Conservation (phyloP, 2,888 invertebrate genomes). For the Cylloceria caligata region DNA sequence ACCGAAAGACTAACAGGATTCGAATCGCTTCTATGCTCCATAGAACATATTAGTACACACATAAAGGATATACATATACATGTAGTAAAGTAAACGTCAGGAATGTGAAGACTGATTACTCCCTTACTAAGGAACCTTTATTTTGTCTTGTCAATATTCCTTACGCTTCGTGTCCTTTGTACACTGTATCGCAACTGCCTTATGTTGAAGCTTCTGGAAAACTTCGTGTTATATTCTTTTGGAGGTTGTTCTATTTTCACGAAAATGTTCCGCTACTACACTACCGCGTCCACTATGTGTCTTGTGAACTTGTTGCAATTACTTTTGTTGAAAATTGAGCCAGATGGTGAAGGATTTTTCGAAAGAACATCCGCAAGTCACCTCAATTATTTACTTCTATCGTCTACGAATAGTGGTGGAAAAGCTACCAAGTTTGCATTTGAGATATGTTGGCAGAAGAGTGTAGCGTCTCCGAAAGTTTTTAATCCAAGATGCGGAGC, state of each 20-base stretch:
- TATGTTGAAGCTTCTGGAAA: too few species aligned
- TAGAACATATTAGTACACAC: conserved; percentile 56
- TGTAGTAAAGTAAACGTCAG: conserved; percentile 23
- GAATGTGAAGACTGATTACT: conserved; percentile 5
- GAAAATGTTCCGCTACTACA: background rate
- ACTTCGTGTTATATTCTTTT: too few species aligned
- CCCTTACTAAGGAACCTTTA: background rate
- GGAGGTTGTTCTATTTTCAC: background rate
- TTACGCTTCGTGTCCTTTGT: background rate
- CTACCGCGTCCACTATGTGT: background rate
- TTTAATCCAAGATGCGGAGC: conserved; percentile 2
- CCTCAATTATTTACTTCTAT: conserved; percentile 7
- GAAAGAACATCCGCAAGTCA: conserved; percentile 4
- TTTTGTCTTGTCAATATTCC: background rate
- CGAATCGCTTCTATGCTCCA: conserved; percentile 59
- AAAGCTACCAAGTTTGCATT: background rate
- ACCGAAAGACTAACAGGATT: conserved; percentile 74
- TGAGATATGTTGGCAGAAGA: background rate
- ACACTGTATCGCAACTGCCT: too few species aligned
- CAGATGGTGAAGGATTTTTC: background rate
- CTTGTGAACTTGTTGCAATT: background rate
- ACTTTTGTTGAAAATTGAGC: background rate
- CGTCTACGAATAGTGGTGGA: background rate
- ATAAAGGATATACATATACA: background rate
- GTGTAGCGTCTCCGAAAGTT: conserved; percentile 18